Evolutionary conservation across 2,113 vertebrate genomes (phyloP).

Genomic region (Dipodomys spectabilis): DNA sequence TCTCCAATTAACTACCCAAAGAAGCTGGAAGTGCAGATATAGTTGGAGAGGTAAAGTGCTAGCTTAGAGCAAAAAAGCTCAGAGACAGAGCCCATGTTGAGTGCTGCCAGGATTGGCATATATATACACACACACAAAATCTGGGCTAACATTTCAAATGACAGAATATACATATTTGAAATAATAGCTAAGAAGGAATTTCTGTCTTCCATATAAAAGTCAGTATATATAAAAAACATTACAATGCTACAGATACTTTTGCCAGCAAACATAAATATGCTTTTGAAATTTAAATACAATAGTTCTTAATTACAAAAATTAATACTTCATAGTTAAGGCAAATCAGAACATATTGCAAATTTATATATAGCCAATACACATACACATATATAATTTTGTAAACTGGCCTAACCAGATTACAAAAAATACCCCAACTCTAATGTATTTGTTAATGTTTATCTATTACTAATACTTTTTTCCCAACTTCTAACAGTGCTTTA

Average conservation of each 20-base stretch:
- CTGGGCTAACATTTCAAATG: not conserved
- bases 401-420: not conserved
- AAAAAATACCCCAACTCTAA: slow-evolving; percentile 24
- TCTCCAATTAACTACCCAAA: too few relatives aligned
- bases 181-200: not conserved
- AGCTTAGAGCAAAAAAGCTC: too few relatives aligned
- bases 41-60: too few relatives aligned
- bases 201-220: slow-evolving; percentile 33
- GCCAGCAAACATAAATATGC: slow-evolving; percentile 26
- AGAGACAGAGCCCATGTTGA: too few relatives aligned
- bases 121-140: not conserved
- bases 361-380: too few relatives aligned
- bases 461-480: not conserved
- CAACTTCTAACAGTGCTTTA: not conserved
- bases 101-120: too few relatives aligned
- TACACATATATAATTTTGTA: too few relatives aligned
- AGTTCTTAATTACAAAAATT: slow-evolving; percentile 35
- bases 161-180: slow-evolving; percentile 42
- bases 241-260: slow-evolving; percentile 16
- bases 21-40: too few relatives aligned
- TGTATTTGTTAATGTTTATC: slow-evolving; percentile 13
- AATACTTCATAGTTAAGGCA: slow-evolving; percentile 45
- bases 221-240: slow-evolving; percentile 12
- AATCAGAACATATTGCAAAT: not conserved
- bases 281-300: slow-evolving; percentile 59